Evolutionary conservation across 2,888 invertebrate species (phyloP), one percentile per base, ranked within the genome.

Genomic region (Myopa tessellatipennis): DNA sequence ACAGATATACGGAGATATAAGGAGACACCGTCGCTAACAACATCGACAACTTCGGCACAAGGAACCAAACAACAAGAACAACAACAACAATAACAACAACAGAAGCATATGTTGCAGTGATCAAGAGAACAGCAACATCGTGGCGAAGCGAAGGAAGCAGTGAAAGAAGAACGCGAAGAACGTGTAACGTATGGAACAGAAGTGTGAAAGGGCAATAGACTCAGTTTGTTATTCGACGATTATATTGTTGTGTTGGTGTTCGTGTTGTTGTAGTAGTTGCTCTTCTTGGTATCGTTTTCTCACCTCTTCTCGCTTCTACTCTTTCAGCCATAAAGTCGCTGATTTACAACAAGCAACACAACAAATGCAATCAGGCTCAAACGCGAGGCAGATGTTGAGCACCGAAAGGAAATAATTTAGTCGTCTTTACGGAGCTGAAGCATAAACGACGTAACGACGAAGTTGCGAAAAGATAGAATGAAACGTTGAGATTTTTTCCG

Each of bases 281-380:
- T 55, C 10, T 55, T 70, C 16, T 70, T 70, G 26, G 12, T 55
- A 34, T 16, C 55, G 16, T 34, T 70, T 70, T n/a, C 34, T 70
- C 14, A 1, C 7, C 63, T 2, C 36, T 63, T 34, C 34, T 12
- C 63, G 2, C 38, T 5, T 12, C 26, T 38, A 34, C 65, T 8
- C 3, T 7, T 36, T 52, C 26, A 52, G 18, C 63, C 45, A 73
- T 73, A 73, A 73, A 73, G 40, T 63, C 50, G 61, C 73, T 73
- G 60, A 73, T 60, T 73, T 73, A 73, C 61, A 45, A 45, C 45
- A 38, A 45, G 61, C 50, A 63, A 65, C 65, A 36, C 45, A 61
- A 73, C 73, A 63, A 63, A 61, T 73, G 61, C 61, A 70, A 70
- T 70, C 70, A 70, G 70, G 70, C 52, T 70, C 65, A 55, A 70